Evolutionary conservation across 2,888 invertebrate genomes (phyloP).

Genomic region (Capitulum mitella): DNA sequence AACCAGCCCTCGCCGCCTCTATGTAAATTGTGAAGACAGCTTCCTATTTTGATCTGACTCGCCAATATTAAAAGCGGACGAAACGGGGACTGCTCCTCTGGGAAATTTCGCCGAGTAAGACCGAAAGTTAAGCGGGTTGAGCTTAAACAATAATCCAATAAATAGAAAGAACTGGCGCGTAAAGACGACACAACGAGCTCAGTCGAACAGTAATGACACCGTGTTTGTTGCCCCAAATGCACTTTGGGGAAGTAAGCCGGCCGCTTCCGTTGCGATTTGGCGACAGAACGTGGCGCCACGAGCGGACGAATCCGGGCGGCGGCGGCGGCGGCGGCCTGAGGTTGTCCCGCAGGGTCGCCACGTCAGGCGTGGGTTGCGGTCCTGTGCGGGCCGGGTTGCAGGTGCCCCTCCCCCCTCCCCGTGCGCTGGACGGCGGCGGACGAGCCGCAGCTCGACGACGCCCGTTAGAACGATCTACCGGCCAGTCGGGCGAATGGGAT

Average conservation of each 20-base stretch:
- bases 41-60: constrained; percentile 14
- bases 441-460: no score
- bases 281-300: neutral
- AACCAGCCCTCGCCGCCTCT: neutral
- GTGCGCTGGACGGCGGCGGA: no score
- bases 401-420: no score
- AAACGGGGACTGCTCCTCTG: neutral
- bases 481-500: neutral
- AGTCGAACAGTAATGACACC: neutral
- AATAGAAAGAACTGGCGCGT: neutral
- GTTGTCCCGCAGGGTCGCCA: no score
- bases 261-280: neutral
- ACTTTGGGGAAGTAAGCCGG: constrained; percentile 11
- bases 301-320: no score
- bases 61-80: constrained; percentile 19
- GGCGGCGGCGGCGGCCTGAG: no score
- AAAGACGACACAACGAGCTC: neutral
- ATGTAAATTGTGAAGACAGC: neutral
- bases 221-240: neutral
- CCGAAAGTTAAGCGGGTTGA: constrained; percentile 6
- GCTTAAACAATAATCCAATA: constrained; percentile 23
- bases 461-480: no score
- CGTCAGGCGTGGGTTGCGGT: no score
- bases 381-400: no score
- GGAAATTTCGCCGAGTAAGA: constrained; percentile 20